Evolutionary conservation across 2,888 invertebrate genomes (phyloP).

Genomic region (Lamellibrachia satsuma): DNA sequence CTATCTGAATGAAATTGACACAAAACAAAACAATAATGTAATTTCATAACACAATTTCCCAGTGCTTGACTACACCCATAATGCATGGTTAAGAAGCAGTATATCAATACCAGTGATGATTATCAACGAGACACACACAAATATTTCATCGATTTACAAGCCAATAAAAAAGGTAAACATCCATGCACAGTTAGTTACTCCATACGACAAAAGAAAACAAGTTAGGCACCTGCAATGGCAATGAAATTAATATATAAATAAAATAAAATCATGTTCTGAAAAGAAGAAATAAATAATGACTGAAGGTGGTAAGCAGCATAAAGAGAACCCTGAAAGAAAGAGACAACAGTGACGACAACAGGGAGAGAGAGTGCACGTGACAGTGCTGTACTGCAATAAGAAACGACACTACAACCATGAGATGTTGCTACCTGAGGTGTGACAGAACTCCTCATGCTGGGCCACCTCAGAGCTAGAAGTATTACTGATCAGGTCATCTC

Average conservation of each 20-base stretch:
- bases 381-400: not conserved
- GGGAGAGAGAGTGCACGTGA: not conserved
- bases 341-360: conserved; percentile 3
- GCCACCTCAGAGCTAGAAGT: conserved; percentile 57
- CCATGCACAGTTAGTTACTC: not conserved
- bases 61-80: not conserved
- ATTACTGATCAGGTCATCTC: conserved; percentile 51
- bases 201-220: not conserved
- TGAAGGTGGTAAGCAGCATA: conserved; percentile 4
- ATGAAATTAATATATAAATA: not conserved
- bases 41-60: not conserved
- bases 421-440: conserved; percentile 47
- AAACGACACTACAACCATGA: not conserved
- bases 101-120: not conserved
- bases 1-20: not conserved
- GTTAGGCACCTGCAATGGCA: not conserved
- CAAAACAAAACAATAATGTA: not conserved
- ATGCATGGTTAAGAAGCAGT: not conserved
- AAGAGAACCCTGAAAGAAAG: not conserved
- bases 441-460: conserved; percentile 54
- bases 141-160: not conserved
- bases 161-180: not conserved
- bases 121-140: not conserved
- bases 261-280: not conserved
- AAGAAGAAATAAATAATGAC: not conserved